phyloP scores from a whole-genome alignment of 2,888 invertebrate genomes.

The Cephus spinipes region DNA sequence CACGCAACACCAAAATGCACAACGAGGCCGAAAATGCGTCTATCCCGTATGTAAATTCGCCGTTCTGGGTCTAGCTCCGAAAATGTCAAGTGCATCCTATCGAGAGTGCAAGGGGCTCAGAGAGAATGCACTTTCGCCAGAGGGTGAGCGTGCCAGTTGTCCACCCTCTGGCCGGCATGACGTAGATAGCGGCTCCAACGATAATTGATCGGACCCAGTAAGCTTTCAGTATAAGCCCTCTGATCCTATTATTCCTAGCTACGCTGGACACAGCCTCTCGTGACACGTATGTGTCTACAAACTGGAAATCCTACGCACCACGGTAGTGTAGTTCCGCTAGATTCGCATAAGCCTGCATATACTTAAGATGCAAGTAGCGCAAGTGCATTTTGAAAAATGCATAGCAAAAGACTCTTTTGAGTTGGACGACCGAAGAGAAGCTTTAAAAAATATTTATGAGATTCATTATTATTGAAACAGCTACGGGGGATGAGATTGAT shows the following conservation, averaged over 20 bases:
- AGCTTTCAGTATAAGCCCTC: conserved; percentile 56
- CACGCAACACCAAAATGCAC: not conserved
- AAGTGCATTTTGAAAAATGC: no score
- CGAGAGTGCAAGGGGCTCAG: not conserved
- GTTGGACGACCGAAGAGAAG: no score
- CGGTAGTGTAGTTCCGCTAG: no score
- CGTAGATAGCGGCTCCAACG: conserved; percentile 55
- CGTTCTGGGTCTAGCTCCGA: not conserved
- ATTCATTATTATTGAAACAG: not conserved
- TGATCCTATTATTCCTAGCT: conserved; percentile 57
- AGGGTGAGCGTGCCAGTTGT: not conserved
- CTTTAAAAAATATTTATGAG: not conserved
- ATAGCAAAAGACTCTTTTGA: no score
- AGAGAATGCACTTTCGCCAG: not conserved
- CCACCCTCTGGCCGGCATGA: conserved; percentile 35
- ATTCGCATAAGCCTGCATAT: no score
- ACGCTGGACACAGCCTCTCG: not conserved
- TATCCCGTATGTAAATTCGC: not conserved
- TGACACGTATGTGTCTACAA: not conserved
- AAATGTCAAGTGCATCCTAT: not conserved
- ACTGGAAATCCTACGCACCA: not conserved
- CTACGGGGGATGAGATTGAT: not conserved
- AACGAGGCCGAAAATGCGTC: not conserved
- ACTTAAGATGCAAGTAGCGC: no score
- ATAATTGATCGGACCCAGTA: conserved; percentile 60